Evolutionary conservation across 2,113 vertebrate species (phyloP), one percentile per base, ranked within the genome.

Genomic region (Hippocampus comes): DNA sequence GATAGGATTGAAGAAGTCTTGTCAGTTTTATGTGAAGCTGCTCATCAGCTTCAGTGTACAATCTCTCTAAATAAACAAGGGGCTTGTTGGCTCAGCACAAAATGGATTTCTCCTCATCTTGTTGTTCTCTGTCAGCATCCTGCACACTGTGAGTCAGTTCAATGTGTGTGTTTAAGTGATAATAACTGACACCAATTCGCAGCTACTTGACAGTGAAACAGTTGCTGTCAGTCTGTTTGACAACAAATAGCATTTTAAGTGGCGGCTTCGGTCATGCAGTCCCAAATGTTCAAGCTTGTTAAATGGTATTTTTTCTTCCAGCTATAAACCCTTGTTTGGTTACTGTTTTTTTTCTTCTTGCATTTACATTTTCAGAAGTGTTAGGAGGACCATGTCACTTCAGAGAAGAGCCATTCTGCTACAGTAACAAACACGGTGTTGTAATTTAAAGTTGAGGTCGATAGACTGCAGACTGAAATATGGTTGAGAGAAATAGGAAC

Each of bases 121-220:
- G 56, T 53, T 67, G 48, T 72, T 42, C n/a, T 60, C 64, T 74
- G 61, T 48, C 53, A 21, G 61, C 3, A 1, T 67, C 42, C 20
- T 3, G 4, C 48, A 73, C 49, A 9, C 1, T 51, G 34, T 68
- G 67, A 74, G 68, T 46, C 41, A 18, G 53, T 51, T n/a, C 9
- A 41, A 21, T 41, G 51, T 48, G 70, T 67, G 61, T 57, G 66
- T 30, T 15, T 30, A 51, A 63, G 43, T 71, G 70, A 76, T 66
- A 72, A 80, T 72, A 72, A 73, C 66, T 51, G 67, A 63, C 72
- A 68, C 71, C 61, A 82, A 78, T 78, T 77, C 76, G 64, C 42
- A 61, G 66, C 69, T 60, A 23, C 49, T 72, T 76, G 56, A 63
- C 68, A 65, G 72, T 23, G 51, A 53, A 63, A 68, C 77, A 65